A percentile compares a stretch with the other conserved stretches of the same genome.
These are phyloP conservation scores for Tretioscincus oriximinensis DNA, from an alignment of 2,113 vertebrate genomes.

Conservation along the genomic window DNA sequence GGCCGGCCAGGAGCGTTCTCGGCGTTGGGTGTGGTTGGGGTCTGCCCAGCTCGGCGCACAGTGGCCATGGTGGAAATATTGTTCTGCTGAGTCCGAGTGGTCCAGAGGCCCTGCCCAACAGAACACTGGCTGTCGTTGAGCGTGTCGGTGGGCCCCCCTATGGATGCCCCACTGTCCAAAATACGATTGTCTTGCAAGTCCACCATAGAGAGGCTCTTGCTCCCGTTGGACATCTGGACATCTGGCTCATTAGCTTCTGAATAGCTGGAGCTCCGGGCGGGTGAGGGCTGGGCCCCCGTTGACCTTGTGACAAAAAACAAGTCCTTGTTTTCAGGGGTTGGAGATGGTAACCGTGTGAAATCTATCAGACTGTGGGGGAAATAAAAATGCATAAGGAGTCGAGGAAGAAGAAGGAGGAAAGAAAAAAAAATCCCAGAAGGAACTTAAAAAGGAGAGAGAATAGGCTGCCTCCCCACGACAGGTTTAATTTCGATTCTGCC, in stretches of 20 bases:
- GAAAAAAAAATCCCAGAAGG: slow-evolving; percentile 49
- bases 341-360: slow-evolving; percentile 97
- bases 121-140: slow-evolving; percentile 78
- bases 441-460: slow-evolving; percentile 30
- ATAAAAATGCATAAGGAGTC: slow-evolving; percentile 73
- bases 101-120: slow-evolving; percentile 80
- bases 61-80: slow-evolving; percentile 80
- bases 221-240: slow-evolving; percentile 90
- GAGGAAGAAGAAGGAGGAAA: slow-evolving; percentile 67
- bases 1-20: slow-evolving; percentile 85
- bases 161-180: slow-evolving; percentile 78
- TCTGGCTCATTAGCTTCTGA: slow-evolving; percentile 97
- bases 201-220: slow-evolving; percentile 98
- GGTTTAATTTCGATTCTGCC: no score
- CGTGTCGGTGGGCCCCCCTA: slow-evolving; percentile 67
- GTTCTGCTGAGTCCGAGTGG: slow-evolving; percentile 77
- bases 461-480: background rate
- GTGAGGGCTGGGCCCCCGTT: slow-evolving; percentile 93
- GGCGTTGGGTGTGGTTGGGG: slow-evolving; percentile 76
- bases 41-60: slow-evolving; percentile 83
- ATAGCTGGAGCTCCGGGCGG: slow-evolving; percentile 96
- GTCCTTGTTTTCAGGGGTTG: slow-evolving; percentile 99
- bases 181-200: slow-evolving; percentile 93
- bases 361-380: slow-evolving; percentile 89
- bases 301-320: slow-evolving; percentile 98